Evolutionary conservation across 2,888 invertebrate genomes (phyloP).

Genomic region (Zootermopsis nevadensis): DNA sequence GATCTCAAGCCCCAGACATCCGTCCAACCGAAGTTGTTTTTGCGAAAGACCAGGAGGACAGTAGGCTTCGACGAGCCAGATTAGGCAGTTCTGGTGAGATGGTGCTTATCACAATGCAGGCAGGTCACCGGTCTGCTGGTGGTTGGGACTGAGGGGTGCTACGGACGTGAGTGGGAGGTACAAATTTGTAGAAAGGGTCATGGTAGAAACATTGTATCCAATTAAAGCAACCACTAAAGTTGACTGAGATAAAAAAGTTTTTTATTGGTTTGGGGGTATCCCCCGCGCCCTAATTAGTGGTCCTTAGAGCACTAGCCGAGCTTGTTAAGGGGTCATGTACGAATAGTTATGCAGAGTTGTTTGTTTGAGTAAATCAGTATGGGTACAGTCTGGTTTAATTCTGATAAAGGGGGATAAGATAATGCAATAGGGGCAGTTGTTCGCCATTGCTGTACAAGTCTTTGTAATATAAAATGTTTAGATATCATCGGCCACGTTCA

Average conservation of each 20-base stretch:
- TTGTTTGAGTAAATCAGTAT: constrained; percentile 5
- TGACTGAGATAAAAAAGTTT: constrained; percentile 7
- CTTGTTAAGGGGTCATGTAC: background rate
- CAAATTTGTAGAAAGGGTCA: background rate
- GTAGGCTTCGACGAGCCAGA: no score
- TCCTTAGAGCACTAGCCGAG: background rate
- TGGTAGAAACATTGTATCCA: background rate
- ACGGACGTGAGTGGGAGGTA: background rate
- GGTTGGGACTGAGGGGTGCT: background rate
- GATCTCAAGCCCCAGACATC: no score
- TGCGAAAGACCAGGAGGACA: no score
- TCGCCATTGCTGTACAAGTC: background rate
- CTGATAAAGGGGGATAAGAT: background rate
- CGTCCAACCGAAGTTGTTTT: no score
- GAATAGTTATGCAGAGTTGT: background rate
- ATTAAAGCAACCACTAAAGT: background rate
- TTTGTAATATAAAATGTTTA: no score
- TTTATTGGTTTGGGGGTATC: background rate
- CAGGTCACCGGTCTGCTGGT: no score
- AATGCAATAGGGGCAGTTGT: background rate
- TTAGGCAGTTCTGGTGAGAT: no score
- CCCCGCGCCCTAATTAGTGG: background rate
- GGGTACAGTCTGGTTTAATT: background rate
- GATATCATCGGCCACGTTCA: no score
- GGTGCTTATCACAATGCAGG: no score